Evolutionary conservation across 2,888 invertebrate genomes (phyloP).

Genomic region (Pseudanteris insignis): DNA sequence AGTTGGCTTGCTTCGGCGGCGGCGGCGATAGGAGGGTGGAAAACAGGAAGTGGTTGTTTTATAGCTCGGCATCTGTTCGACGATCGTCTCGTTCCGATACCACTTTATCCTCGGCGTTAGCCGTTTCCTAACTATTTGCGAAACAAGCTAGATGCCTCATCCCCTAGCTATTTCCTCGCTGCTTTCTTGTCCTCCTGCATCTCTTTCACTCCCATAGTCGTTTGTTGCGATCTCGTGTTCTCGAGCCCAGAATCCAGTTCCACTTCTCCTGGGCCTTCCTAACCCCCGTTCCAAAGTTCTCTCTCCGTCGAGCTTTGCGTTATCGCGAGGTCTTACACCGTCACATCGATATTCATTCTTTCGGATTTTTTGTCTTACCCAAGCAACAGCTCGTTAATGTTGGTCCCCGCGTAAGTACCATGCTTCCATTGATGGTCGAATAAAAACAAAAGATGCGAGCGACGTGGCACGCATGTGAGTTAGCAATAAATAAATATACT

Average conservation of each 20-base stretch:
- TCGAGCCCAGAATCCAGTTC: conserved; percentile 35
- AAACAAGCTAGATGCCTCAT: conserved; percentile 56
- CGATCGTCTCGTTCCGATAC: conserved; percentile 68
- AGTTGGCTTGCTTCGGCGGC: conserved; percentile 59
- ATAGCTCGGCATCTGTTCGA: conserved; percentile 67
- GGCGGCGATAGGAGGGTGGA: conserved; percentile 49
- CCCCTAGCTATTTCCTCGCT: conserved; percentile 35
- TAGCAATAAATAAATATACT: conserved; percentile 63
- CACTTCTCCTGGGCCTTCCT: conserved; percentile 41
- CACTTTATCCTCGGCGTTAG: conserved; percentile 67
- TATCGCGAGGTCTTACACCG: conserved; percentile 15
- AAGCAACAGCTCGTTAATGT: too few species aligned
- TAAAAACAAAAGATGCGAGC: conserved; percentile 8
- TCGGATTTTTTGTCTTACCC: too few species aligned
- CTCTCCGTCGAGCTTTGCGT: conserved; percentile 36
- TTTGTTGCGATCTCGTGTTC: conserved; percentile 25
- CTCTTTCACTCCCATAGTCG: conserved; percentile 29
- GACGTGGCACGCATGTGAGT: conserved; percentile 28
- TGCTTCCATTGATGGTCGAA: too few species aligned
- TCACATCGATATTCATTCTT: too few species aligned
- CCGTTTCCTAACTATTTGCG: conserved; percentile 66
- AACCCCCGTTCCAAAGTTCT: conserved; percentile 47
- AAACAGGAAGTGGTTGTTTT: conserved; percentile 65
- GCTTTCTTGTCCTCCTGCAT: conserved; percentile 28
- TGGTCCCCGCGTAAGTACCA: too few species aligned